A percentile compares a stretch with the other conserved stretches of the same genome.
phyloP scores from a whole-genome alignment of 2,797 vertebrate species.

The Hephaestus fuliginosus region DNA sequence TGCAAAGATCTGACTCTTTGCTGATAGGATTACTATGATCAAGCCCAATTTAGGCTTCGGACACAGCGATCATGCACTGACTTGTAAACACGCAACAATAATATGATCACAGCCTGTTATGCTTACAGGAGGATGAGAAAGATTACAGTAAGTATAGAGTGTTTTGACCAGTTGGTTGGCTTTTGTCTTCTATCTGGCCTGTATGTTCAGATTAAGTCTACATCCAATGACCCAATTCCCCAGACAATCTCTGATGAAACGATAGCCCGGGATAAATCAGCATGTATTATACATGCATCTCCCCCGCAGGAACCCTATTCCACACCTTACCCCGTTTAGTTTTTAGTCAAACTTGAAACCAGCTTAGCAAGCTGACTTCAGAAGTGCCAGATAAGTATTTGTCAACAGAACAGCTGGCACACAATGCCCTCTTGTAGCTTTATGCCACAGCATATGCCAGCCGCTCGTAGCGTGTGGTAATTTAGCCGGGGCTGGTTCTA shows the following conservation, averaged over 20 bases:
- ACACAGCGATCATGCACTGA: constrained; percentile 53
- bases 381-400: constrained; percentile 96
- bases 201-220: constrained; percentile 75
- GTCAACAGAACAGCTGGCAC: constrained; percentile 97
- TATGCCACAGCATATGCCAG: constrained; percentile 98
- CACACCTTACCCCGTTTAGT: constrained; percentile 76
- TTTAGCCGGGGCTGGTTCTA: constrained; percentile 93
- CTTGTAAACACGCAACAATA: constrained; percentile 69
- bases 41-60: constrained; percentile 55
- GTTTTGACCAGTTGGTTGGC: constrained; percentile 64
- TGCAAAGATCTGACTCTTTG: constrained; percentile 28
- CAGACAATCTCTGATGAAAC: constrained; percentile 66
- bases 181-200: constrained; percentile 60
- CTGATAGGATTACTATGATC: constrained; percentile 69
- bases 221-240: constrained; percentile 76
- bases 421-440: constrained; percentile 97
- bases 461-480: constrained; percentile 95
- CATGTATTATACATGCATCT: constrained; percentile 67
- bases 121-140: constrained; percentile 51
- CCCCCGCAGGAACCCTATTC: constrained; percentile 61
- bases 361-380: constrained; percentile 92
- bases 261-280: constrained; percentile 71
- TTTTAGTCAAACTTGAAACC: constrained; percentile 86
- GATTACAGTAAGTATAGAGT: constrained; percentile 61
- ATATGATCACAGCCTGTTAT: constrained; percentile 65